Conservation (phyloP, 2,113 vertebrate species). For the Notothenia coriiceps region DNA sequence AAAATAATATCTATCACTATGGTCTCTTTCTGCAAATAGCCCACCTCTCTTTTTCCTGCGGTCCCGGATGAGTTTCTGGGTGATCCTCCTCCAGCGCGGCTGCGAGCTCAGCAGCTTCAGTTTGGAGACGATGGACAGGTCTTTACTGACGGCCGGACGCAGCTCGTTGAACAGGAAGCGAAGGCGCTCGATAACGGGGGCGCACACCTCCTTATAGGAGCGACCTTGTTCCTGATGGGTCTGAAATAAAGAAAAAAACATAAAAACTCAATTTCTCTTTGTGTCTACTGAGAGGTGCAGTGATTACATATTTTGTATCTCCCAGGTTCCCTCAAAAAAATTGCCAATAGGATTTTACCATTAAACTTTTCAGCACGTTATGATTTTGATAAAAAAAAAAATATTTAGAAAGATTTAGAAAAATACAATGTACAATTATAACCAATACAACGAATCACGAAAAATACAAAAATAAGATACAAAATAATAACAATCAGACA, state of each 20-base stretch:
- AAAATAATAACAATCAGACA: too few species aligned
- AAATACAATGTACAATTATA: too few species aligned
- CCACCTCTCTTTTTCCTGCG: slow-evolving; percentile 93
- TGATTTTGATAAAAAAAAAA: too few species aligned
- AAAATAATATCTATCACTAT: too few species aligned
- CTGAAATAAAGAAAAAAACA: slow-evolving; percentile 71
- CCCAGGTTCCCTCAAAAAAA: too few species aligned
- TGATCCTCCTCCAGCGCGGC: slow-evolving; percentile 94
- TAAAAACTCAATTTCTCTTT: neutral
- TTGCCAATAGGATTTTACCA: too few species aligned
- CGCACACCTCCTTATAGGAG: slow-evolving; percentile 98
- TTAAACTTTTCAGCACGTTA: too few species aligned
- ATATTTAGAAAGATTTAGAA: too few species aligned
- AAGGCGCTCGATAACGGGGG: slow-evolving; percentile 96
- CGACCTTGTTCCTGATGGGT: slow-evolving; percentile 99
- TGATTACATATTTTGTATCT: too few species aligned
- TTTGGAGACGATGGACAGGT: slow-evolving; percentile 95
- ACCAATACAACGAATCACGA: too few species aligned
- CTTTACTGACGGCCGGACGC: slow-evolving; percentile 95
- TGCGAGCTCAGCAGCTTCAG: slow-evolving; percentile 94
- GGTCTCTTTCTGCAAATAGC: neutral
- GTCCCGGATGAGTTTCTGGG: slow-evolving; percentile 95
- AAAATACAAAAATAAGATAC: too few species aligned
- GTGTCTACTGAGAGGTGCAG: neutral
- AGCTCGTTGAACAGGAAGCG: slow-evolving; percentile 97